phyloP scores from a whole-genome alignment of 2,888 invertebrate genomes.

The Acleris laterana region DNA sequence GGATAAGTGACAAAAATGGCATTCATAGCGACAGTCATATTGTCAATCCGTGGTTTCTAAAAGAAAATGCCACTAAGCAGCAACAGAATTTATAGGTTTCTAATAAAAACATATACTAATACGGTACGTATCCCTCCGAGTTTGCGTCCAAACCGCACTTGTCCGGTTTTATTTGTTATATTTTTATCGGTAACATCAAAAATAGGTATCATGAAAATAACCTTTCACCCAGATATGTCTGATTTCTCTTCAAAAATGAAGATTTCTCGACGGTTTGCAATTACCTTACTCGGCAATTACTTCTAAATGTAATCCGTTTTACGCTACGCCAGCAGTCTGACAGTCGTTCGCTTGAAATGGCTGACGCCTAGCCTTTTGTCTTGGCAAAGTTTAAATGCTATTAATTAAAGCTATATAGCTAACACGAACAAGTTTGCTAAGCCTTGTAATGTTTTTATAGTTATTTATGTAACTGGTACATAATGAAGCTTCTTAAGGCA shows the following conservation, averaged over 20 bases:
- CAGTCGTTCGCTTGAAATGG: conserved; percentile 1
- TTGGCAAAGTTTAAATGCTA: neutral
- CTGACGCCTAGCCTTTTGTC: neutral
- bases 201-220: neutral
- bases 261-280: neutral
- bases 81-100: too few relatives aligned
- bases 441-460: too few relatives aligned
- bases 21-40: too few relatives aligned
- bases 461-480: too few relatives aligned
- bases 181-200: neutral
- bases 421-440: neutral
- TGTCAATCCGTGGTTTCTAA: too few relatives aligned
- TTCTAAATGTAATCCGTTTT: conserved; percentile 12
- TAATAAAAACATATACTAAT: too few relatives aligned
- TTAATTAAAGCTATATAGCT: neutral
- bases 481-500: too few relatives aligned
- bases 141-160: too few relatives aligned
- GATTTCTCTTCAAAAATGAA: neutral
- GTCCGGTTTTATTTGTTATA: neutral
- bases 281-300: conserved; percentile 24
- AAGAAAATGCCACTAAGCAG: too few relatives aligned
- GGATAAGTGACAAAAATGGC: too few relatives aligned
- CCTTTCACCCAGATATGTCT: neutral
- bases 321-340: conserved; percentile 6
- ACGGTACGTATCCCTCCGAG: too few relatives aligned